phyloP scores from a whole-genome alignment of 53 echinoderm and acorn worm genomes.

The Hippasteria phrygiana region DNA sequence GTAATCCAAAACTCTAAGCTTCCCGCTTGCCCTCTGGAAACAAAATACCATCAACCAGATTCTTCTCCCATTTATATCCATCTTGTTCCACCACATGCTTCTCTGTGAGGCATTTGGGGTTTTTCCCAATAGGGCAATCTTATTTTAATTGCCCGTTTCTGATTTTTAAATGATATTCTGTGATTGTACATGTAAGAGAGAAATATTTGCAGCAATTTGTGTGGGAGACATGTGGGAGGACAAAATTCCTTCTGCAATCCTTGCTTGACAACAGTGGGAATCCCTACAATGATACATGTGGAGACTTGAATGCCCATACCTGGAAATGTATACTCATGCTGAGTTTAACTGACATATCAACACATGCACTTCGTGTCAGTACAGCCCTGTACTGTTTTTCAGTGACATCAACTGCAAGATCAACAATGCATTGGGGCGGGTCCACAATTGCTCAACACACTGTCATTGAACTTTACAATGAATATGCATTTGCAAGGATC shows the following conservation, averaged over 20 bases:
- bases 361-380: not conserved
- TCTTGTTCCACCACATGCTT: not conserved
- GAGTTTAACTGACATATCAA: not conserved
- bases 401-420: not conserved
- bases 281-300: not conserved
- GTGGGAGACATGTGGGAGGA: constrained; percentile 22
- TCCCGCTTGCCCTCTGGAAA: not conserved
- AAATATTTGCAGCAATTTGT: not conserved
- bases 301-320: not conserved
- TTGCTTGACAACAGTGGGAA: not conserved
- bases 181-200: not conserved
- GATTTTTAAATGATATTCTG: not conserved
- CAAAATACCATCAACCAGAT: not conserved
- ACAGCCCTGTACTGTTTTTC: not conserved
- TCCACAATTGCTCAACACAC: not conserved
- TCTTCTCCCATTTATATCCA: not conserved
- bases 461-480: not conserved
- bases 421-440: not conserved
- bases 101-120: not conserved
- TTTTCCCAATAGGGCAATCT: not conserved
- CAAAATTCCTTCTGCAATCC: not conserved
- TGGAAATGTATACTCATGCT: constrained; percentile 21
- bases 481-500: not conserved
- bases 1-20: not conserved
- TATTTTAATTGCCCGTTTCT: not conserved